phyloP scores from a whole-genome alignment of 2,797 vertebrate species.

The Synaphobranchus kaupii region DNA sequence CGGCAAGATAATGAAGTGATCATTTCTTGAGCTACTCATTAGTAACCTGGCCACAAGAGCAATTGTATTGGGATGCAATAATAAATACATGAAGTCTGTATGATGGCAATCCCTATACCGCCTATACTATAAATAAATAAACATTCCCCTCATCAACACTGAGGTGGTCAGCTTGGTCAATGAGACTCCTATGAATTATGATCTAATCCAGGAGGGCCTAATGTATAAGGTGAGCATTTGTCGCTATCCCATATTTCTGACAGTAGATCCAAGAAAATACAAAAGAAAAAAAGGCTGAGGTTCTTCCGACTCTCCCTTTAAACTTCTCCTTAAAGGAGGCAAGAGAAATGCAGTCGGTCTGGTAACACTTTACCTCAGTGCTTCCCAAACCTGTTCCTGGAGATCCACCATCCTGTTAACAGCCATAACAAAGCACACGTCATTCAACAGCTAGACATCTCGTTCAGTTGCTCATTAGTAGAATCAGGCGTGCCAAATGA shows the following conservation, averaged over 20 bases:
- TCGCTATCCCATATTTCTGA: background rate
- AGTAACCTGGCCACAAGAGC: background rate
- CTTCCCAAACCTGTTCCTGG: too few relatives aligned
- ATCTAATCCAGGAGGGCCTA: background rate
- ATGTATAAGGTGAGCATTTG: background rate
- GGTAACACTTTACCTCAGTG: background rate
- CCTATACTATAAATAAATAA: background rate
- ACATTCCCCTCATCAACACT: background rate
- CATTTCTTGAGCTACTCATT: background rate
- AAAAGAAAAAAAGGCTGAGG: background rate
- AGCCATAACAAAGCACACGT: too few relatives aligned
- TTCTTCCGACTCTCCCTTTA: background rate
- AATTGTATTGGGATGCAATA: background rate
- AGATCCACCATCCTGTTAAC: too few relatives aligned
- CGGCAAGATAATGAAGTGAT: background rate
- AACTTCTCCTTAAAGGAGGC: background rate
- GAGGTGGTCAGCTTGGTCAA: background rate
- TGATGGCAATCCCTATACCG: background rate
- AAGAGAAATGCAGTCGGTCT: background rate
- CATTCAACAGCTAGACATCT: too few relatives aligned
- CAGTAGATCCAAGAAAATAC: background rate
- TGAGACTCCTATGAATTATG: background rate
- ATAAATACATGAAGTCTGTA: background rate
- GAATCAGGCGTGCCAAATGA: too few relatives aligned
- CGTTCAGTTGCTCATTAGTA: too few relatives aligned